Percentiles rank a stretch among this genome's conserved stretches.
These are phyloP conservation scores for Clytia hemisphaerica DNA, from an alignment of 30 jellyfish, hydroid and myxozoan species.

Conservation along the genomic window DNA sequence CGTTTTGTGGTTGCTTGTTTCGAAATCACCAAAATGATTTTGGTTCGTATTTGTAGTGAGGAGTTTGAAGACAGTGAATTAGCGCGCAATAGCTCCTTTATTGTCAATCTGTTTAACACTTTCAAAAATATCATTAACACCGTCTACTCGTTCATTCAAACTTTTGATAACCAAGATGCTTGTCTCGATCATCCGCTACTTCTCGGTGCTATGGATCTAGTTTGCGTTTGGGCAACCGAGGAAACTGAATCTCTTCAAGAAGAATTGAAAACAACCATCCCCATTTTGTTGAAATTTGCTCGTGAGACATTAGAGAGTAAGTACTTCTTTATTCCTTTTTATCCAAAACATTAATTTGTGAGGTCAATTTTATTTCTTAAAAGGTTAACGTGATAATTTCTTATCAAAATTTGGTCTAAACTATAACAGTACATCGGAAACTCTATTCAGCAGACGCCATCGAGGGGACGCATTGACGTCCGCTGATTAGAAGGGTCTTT, in stretches of 20 bases:
- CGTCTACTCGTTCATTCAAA: background rate
- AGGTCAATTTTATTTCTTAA: too few species aligned
- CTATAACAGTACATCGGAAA: too few species aligned
- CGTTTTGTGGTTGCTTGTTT: background rate
- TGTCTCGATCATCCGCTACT: background rate
- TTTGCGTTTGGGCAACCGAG: conserved; percentile 26
- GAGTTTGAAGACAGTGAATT: background rate
- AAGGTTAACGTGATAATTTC: too few species aligned
- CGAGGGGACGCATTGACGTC: too few species aligned
- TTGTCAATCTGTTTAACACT: background rate
- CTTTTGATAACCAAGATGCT: background rate
- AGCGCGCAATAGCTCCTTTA: background rate
- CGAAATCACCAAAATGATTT: background rate
- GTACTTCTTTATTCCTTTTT: too few species aligned
- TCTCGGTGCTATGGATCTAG: background rate
- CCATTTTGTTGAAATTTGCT: background rate
- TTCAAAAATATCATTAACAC: conserved; percentile 2
- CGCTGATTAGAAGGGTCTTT: too few species aligned
- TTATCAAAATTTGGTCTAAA: too few species aligned
- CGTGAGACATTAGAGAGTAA: too few species aligned
- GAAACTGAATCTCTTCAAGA: conserved; percentile 1
- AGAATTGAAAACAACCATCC: background rate
- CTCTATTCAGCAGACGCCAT: too few species aligned
- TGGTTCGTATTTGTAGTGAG: background rate
- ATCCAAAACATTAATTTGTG: too few species aligned